A percentile compares a stretch with the other conserved stretches of the same genome.
Evolutionary conservation across 2,113 vertebrate genomes (phyloP).

Genomic region (Podocnemis expansa): DNA sequence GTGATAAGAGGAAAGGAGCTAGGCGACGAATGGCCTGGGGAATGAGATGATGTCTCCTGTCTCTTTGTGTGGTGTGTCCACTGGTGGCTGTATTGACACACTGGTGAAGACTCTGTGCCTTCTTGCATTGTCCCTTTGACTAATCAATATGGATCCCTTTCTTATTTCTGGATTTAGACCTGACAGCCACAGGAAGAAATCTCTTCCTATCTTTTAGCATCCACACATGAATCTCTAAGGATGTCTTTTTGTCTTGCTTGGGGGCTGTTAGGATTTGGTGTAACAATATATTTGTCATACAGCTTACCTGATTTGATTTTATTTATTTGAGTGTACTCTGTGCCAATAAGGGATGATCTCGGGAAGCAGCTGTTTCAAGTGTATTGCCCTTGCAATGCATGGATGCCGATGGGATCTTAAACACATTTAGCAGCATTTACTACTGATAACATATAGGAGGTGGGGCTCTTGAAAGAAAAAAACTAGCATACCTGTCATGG

Average conservation of each 20-base stretch:
- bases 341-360: background rate
- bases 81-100: background rate
- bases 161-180: background rate
- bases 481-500: background rate
- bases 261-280: background rate
- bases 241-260: background rate
- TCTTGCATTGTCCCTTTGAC: rapidly evolving
- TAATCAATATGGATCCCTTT: background rate
- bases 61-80: background rate
- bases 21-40: background rate
- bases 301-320: background rate
- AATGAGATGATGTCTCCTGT: background rate
- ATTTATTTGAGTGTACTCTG: background rate
- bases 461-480: background rate
- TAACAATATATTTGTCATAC: rapidly evolving
- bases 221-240: background rate
- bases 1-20: background rate
- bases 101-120: background rate
- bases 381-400: background rate
- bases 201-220: background rate
- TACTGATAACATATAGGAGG: background rate
- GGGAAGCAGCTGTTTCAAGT: background rate
- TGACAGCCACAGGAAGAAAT: background rate
- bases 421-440: background rate
- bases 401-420: background rate